phyloP scores from a whole-genome alignment of 2,797 vertebrate genomes.

The Eremophila alpestris region DNA sequence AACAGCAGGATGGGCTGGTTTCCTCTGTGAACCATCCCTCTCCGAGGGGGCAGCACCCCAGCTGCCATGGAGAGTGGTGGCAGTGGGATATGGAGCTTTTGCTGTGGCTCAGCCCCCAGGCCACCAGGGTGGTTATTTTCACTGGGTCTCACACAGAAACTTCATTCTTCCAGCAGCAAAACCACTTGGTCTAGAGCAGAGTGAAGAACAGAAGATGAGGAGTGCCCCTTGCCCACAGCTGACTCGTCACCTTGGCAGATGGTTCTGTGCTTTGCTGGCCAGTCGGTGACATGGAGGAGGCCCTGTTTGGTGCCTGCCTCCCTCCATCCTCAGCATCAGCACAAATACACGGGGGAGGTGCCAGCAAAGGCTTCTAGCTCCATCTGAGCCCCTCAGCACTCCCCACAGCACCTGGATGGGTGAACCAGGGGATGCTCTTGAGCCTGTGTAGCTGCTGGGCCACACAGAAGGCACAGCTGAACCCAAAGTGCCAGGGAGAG shows the following conservation, averaged over 20 bases:
- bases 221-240: neutral
- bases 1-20: neutral
- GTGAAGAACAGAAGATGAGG: neutral
- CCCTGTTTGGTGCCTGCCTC: neutral
- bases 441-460: neutral
- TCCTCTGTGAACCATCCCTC: rapidly evolving
- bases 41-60: rapidly evolving
- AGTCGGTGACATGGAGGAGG: rapidly evolving
- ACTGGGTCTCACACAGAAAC: neutral
- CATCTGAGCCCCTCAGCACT: neutral
- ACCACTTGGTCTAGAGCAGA: neutral
- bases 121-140: rapidly evolving
- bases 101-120: neutral
- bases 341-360: neutral
- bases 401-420: neutral
- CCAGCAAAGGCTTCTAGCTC: rapidly evolving
- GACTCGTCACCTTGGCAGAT: neutral
- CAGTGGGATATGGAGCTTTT: neutral
- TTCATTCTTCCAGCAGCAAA: neutral
- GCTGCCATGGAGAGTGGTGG: neutral
- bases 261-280: neutral
- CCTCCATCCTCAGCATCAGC: neutral
- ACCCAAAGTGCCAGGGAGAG: neutral
- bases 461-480: neutral
- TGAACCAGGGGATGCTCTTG: neutral